Percentiles rank a stretch among this genome's conserved stretches.
These are phyloP conservation scores for Mobula hypostoma DNA, from an alignment of 2,113 vertebrate genomes.

Conservation along the genomic window DNA sequence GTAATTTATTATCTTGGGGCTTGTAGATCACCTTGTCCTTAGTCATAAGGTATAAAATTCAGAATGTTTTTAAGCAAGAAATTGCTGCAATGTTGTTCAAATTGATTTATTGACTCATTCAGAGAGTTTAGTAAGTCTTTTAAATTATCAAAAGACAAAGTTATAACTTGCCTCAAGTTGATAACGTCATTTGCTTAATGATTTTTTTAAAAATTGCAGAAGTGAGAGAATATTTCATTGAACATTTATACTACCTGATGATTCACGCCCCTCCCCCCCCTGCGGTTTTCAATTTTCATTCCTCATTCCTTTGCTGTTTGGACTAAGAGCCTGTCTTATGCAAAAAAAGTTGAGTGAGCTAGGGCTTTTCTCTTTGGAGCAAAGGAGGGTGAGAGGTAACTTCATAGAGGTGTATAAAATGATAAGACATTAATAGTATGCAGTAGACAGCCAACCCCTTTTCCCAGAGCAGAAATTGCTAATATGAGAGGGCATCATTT, in stretches of 20 bases:
- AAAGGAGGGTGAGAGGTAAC: no score
- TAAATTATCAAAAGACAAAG: background rate
- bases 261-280: no score
- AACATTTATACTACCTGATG: background rate
- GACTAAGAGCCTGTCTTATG: no score
- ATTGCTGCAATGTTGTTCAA: background rate
- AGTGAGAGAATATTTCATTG: background rate
- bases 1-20: background rate
- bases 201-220: background rate
- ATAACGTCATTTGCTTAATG: background rate
- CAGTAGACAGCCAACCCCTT: no score
- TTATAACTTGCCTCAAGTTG: background rate
- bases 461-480: no score
- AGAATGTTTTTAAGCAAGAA: background rate
- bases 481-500: no score
- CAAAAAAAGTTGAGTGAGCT: no score
- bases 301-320: no score
- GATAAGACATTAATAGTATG: no score
- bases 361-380: no score
- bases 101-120: background rate
- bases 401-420: no score
- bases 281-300: no score
- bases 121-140: background rate
- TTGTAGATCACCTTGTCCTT: background rate
- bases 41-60: background rate